Base-by-base conservation (phyloP, 2,797 vertebrate genomes). In the Myoxocephalus aenaeus region DNA sequence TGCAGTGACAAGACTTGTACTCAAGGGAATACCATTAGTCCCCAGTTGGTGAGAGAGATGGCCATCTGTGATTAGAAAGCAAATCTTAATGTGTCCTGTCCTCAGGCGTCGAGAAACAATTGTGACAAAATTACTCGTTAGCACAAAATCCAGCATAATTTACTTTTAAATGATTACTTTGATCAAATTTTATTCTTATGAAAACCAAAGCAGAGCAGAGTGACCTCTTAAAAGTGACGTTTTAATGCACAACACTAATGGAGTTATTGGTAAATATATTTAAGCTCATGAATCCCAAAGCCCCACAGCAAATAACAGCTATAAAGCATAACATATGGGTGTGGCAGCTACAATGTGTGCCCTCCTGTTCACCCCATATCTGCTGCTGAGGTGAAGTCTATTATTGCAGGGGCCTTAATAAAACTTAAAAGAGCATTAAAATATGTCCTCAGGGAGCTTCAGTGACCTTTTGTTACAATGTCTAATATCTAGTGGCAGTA, bases 341-440 rank as follows among this genome's bases (percentile, higher is more conserved):
- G 4, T 22, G 38, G 56, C 42, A 69, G 70, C 36, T 65, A 25
- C 40, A 56, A 10, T 2, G 0, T 64, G 36, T 58, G 78, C n/a
- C 73, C 80, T 82, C 77, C 15, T 12, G 1, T 75, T 78, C 70
- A 75, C 18, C 38, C 14, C 5, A 32, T 66, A 57, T 62, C 63
- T 64, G 51, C 67, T 25, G 44, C n/a, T 5, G 6, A 81, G 50
- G 56, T 86, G 72, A 79, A 74, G 15, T 54, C 69, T 34, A 46
- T 70, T 84, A 79, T 88, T 83, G 80, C 53, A 44, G 57, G 59
- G 54, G 65, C 68, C 80, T 85, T 80, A 84, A 72, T 85, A 79
- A 70, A 86, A 81, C 56, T 67, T 63, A 70, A 65, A 84, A 64
- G 53, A 40, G 40, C 80, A 81, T 86, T 84, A 83, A 70, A 87